Conservation (phyloP, 1,140 invertebrate genomes). For the Asobara japonica region DNA sequence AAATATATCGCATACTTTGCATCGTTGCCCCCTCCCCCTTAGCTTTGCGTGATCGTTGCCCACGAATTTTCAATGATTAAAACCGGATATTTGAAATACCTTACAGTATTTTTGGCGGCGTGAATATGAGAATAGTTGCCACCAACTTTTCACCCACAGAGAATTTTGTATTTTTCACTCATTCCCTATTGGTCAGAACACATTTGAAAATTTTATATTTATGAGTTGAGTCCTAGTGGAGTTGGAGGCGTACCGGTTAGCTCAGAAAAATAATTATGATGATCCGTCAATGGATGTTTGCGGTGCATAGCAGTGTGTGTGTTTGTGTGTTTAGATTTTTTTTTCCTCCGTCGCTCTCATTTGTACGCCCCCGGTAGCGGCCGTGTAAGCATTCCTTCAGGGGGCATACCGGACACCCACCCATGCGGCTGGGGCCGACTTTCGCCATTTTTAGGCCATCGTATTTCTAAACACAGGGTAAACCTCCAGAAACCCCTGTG, state of each 20-base stretch:
- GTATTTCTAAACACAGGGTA: too few species aligned
- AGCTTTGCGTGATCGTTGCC: neutral
- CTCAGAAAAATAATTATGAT: neutral
- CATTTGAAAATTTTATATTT: neutral
- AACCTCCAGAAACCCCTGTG: too few species aligned
- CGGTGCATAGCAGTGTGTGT: too few species aligned
- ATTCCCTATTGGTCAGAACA: neutral
- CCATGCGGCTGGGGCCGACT: too few species aligned
- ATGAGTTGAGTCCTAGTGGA: too few species aligned
- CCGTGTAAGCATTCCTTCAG: too few species aligned
- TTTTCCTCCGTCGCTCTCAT: neutral
- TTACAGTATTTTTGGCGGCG: neutral
- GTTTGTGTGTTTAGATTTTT: neutral
- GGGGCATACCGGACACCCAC: too few species aligned
- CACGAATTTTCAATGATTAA: slow-evolving; percentile 11
- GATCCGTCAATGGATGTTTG: too few species aligned
- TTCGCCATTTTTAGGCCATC: too few species aligned
- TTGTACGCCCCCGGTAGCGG: too few species aligned
- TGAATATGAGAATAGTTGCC: slow-evolving; percentile 6
- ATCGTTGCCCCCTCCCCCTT: neutral
- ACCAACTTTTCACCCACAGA: neutral
- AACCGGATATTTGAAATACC: neutral
- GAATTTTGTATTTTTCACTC: neutral
- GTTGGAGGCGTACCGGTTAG: too few species aligned
- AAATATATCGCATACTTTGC: slow-evolving; percentile 15